These are phyloP conservation scores for Sebastes taczanowskii DNA, from an alignment of 2,797 vertebrate species.

Conservation along the genomic window DNA sequence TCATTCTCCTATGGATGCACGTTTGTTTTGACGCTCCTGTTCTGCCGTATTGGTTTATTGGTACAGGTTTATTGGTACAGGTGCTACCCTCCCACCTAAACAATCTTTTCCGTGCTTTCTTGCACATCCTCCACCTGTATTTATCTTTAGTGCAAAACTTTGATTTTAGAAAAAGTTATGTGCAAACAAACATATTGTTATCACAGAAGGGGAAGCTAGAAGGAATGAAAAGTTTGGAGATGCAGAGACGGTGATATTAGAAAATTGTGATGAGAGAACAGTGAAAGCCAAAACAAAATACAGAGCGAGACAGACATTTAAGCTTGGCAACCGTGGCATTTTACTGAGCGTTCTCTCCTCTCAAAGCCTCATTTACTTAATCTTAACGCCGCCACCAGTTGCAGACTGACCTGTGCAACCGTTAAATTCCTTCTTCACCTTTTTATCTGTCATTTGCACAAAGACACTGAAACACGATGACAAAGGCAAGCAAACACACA, in stretches of 20 bases:
- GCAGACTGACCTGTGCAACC: background rate
- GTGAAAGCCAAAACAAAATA: background rate
- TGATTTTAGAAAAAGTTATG: background rate
- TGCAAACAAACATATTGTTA: background rate
- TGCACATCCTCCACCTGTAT: background rate
- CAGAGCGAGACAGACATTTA: background rate
- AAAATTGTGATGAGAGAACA: background rate
- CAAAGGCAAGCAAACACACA: background rate
- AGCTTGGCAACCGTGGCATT: background rate
- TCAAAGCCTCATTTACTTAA: background rate
- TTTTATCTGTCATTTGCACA: constrained; percentile 1
- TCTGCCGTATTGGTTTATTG: background rate
- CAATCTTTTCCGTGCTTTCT: accelerated
- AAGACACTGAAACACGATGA: background rate
- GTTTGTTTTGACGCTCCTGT: background rate
- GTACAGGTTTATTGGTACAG: background rate
- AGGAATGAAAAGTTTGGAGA: background rate
- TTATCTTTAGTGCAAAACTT: background rate
- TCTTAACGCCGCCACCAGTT: background rate
- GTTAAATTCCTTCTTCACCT: background rate
- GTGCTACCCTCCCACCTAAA: background rate
- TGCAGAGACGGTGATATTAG: background rate
- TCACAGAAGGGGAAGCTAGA: background rate
- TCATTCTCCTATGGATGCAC: background rate
- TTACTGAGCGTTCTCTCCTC: background rate